Evolutionary conservation across 2,113 vertebrate species (phyloP).

Genomic region (Orthonyx spaldingii): DNA sequence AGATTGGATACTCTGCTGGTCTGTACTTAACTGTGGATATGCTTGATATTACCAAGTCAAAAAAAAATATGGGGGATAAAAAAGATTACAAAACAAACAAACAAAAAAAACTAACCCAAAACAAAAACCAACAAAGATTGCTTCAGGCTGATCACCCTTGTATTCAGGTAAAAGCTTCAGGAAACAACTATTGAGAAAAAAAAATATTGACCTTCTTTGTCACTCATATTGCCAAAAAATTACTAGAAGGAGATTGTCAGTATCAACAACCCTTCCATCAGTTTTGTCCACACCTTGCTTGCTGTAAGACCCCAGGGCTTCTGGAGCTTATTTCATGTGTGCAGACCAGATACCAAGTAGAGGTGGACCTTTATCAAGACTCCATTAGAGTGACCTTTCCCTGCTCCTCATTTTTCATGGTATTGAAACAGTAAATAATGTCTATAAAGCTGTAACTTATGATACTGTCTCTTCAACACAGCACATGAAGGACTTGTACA

Average conservation of each 20-base stretch:
- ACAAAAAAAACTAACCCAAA: background rate
- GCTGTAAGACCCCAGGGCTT: background rate
- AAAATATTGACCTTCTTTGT: background rate
- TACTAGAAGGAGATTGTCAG: background rate
- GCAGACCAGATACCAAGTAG: background rate
- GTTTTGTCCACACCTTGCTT: background rate
- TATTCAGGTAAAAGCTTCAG: background rate
- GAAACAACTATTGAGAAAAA: background rate
- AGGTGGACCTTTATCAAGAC: background rate
- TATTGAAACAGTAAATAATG: background rate
- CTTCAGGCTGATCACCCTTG: background rate
- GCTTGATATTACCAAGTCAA: background rate
- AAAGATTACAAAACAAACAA: background rate
- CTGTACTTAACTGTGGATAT: background rate
- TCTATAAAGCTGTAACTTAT: background rate
- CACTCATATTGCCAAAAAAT: background rate
- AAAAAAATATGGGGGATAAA: rapidly evolving
- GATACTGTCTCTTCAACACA: background rate
- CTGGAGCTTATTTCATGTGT: background rate
- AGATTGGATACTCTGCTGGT: background rate
- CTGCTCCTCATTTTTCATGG: background rate
- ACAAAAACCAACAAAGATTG: background rate
- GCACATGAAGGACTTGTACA: background rate
- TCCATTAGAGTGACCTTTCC: background rate
- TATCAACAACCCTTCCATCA: background rate